Conservation (phyloP, 2,113 vertebrate species). For the Melanerpes aurifrons region DNA sequence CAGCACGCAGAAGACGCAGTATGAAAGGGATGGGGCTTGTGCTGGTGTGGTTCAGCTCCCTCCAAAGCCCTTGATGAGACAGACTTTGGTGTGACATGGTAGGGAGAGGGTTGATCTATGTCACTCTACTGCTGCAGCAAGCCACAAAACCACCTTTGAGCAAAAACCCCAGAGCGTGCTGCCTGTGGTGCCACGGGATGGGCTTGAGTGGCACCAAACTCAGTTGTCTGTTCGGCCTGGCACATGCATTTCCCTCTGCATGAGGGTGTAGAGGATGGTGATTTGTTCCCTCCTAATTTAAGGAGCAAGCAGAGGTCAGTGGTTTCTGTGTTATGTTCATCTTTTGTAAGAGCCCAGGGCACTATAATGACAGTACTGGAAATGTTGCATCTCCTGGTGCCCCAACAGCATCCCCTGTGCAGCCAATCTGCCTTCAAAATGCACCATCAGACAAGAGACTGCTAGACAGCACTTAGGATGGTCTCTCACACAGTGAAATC, state of each 20-base stretch:
- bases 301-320: background rate
- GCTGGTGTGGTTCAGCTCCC: background rate
- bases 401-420: background rate
- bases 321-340: background rate
- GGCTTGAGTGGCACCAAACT: background rate
- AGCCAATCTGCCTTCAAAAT: background rate
- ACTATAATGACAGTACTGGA: background rate
- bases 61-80: background rate
- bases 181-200: background rate
- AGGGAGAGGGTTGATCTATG: background rate
- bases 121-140: background rate
- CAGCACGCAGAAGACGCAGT: background rate
- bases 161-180: fast-evolving
- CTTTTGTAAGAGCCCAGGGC: background rate
- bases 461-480: fast-evolving
- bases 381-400: background rate
- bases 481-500: fast-evolving
- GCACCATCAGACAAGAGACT: background rate
- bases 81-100: background rate
- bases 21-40: background rate
- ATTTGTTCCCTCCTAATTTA: background rate
- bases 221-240: background rate
- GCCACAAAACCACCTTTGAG: background rate
- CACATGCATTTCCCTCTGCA: background rate
- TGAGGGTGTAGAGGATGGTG: fast-evolving